Evolutionary conservation across 2,113 vertebrate species (phyloP).

Genomic region (Platichthys flesus): DNA sequence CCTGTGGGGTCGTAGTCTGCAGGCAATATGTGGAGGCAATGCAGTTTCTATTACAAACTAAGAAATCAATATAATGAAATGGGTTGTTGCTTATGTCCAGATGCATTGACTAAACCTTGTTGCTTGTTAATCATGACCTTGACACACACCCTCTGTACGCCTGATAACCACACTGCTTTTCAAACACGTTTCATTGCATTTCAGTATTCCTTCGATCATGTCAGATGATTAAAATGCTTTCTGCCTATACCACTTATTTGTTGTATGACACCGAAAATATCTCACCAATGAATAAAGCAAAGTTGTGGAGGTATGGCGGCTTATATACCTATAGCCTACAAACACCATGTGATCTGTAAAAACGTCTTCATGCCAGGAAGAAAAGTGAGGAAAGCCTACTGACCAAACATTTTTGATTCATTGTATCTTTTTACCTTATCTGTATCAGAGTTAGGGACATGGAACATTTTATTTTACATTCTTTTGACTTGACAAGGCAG

Average conservation of each 20-base stretch:
- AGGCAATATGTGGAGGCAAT: conserved; percentile 15
- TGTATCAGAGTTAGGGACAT: no score
- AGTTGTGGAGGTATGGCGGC: conserved; percentile 12
- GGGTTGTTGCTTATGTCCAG: neutral
- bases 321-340: conserved; percentile 1
- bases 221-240: conserved; percentile 46
- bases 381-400: neutral
- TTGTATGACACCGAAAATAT: conserved; percentile 52
- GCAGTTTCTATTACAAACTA: conserved; percentile 6
- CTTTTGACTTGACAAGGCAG: no score
- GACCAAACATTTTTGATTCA: neutral
- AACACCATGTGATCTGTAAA: conserved; percentile 34
- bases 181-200: conserved; percentile 27
- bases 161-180: conserved; percentile 49
- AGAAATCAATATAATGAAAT: conserved; percentile 25
- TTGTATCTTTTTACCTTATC: no score
- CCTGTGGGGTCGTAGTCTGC: conserved; percentile 1
- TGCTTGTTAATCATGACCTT: conserved; percentile 28
- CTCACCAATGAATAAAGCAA: conserved; percentile 56
- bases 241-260: conserved; percentile 39
- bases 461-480: no score
- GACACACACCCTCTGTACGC: conserved; percentile 20
- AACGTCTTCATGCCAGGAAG: neutral
- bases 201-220: conserved; percentile 16
- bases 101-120: conserved; percentile 21